These are phyloP conservation scores for Apteryx owenii DNA, from an alignment of 2,113 vertebrate species.

Conservation along the genomic window DNA sequence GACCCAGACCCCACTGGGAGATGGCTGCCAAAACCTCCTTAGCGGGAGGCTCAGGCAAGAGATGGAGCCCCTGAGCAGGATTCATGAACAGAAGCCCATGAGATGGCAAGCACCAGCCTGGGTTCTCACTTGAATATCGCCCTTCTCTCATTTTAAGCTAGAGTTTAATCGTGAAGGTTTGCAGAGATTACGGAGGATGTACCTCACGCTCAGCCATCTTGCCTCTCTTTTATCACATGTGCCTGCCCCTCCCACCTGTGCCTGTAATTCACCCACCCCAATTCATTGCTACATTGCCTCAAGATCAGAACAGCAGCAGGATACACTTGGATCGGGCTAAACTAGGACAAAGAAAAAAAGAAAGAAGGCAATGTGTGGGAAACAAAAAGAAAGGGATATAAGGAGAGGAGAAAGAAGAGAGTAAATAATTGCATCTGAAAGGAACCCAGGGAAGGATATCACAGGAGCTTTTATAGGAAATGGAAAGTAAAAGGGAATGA, in stretches of 20 bases:
- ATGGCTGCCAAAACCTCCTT: background rate
- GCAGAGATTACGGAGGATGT: background rate
- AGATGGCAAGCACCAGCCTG: background rate
- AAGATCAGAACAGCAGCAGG: background rate
- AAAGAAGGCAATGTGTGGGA: background rate
- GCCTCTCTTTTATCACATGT: background rate
- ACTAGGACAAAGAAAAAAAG: conserved; percentile 10
- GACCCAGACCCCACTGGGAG: background rate
- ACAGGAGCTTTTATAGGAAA: background rate
- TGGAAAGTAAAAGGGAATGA: conserved; percentile 39
- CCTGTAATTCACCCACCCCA: background rate
- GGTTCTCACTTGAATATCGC: background rate
- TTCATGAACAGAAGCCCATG: background rate
- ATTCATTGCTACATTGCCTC: background rate
- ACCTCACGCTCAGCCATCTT: background rate
- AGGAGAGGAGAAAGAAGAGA: background rate
- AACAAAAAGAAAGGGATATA: background rate
- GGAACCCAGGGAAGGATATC: background rate
- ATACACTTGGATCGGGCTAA: background rate
- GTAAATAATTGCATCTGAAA: conserved; percentile 1
- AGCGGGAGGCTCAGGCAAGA: conserved; percentile 9
- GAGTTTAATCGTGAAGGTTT: background rate
- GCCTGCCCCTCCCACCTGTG: background rate
- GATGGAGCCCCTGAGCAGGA: background rate
- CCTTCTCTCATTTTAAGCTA: background rate